Percentiles rank a stretch among this genome's conserved stretches.
These are phyloP conservation scores for Festucalex cinctus DNA, from an alignment of 2,113 vertebrate genomes.

Conservation along the genomic window DNA sequence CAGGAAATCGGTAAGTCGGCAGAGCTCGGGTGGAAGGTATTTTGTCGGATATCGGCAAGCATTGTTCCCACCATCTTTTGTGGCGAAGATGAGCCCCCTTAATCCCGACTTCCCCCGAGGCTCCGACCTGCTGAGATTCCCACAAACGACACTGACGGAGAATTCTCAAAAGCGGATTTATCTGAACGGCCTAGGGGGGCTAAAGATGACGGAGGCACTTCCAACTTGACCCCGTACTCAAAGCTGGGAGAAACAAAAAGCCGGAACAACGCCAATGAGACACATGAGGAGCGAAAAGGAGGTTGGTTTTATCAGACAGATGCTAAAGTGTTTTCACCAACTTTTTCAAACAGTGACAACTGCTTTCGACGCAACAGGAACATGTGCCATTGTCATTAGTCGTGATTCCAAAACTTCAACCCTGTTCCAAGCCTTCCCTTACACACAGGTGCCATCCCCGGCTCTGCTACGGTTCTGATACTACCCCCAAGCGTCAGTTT, in stretches of 20 bases:
- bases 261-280: neutral
- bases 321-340: conserved; percentile 10
- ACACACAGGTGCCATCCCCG: too few species aligned
- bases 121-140: conserved; percentile 34
- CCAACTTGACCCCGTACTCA: conserved; percentile 47
- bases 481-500: too few species aligned
- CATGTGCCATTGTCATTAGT: too few species aligned
- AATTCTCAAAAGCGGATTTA: conserved; percentile 22
- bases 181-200: conserved; percentile 25
- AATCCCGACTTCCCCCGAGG: conserved; percentile 48
- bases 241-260: conserved; percentile 28
- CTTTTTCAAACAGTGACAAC: neutral
- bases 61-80: conserved; percentile 53
- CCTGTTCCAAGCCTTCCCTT: too few species aligned
- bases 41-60: conserved; percentile 21
- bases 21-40: conserved; percentile 36
- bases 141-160: conserved; percentile 32
- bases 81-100: conserved; percentile 42
- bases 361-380: neutral
- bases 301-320: conserved; percentile 34
- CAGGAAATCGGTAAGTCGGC: conserved; percentile 39
- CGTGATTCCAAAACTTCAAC: too few species aligned
- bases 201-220: conserved; percentile 35
- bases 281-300: conserved; percentile 9
- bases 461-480: too few species aligned